Base-by-base conservation (phyloP, 2,888 invertebrate species). In the Microchrysa polita region DNA sequence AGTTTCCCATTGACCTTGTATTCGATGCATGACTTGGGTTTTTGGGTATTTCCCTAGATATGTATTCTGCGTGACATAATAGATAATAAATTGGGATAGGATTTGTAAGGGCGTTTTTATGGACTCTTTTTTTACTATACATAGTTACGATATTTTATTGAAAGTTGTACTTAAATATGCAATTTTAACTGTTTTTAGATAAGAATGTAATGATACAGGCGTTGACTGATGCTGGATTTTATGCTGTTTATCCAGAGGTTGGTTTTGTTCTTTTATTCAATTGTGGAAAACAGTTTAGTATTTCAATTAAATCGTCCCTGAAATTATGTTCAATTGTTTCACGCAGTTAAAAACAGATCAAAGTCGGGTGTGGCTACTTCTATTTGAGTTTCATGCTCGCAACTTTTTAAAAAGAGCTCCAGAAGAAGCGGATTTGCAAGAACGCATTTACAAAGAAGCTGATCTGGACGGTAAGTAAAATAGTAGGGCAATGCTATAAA, bases 371-470 rank as follows among this genome's bases (percentile, higher is more conserved):
- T 88, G 88, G 87, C 78, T 89, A 20, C 81, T 89, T 78, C 80
- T 88, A n/a, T 88, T 86, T 74, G 89, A 89, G 78, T 83, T 89
- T 76, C 86, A 87, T 75, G 84, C 86, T 55, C 82, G 88, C 18
- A 85, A 87, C 74, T 88, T 88, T 27, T 77, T 79, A n/a, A 80
- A 77, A 69, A 80, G 84, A 5, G 81, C 81, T 71, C 80, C 83
- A 5, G 83, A 84, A 65, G 79, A 81, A 16, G 72, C 79, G 2
- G 77, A 72, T 0, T 72, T 79, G 2, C 81, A 84, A 74, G 75
- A 77, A 1, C 40, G 74, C 10, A 78, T 83, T 1, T 84, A 83
- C 73, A 77, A 78, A n/a, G 81, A 82, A 63, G 79, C 82, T 0
- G 78, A 81, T 48, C 80, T 85, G 0, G 77, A 79, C 59, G 80